These are phyloP conservation scores for Cosmorhoe ocellata DNA, from an alignment of 2,888 invertebrate genomes.

Conservation along the genomic window DNA sequence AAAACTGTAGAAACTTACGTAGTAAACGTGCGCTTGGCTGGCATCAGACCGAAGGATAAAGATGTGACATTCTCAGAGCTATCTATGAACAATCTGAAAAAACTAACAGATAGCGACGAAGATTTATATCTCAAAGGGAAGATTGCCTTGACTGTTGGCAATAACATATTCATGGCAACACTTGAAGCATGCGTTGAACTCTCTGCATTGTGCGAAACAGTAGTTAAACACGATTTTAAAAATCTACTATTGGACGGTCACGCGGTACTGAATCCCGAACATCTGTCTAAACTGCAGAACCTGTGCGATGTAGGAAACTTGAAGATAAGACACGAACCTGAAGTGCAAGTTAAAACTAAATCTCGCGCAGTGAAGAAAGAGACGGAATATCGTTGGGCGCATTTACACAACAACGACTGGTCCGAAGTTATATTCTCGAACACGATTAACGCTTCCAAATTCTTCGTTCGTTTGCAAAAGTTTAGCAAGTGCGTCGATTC, in stretches of 20 bases:
- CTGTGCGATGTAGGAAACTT: conserved; percentile 65
- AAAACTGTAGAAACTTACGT: conserved; percentile 69
- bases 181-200: conserved; percentile 82
- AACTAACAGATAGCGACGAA: conserved; percentile 54
- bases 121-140: conserved; percentile 67
- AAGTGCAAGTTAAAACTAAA: conserved; percentile 26
- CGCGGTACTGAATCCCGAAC: conserved; percentile 66
- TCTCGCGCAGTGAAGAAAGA: conserved; percentile 30
- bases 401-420: conserved; percentile 64
- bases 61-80: conserved; percentile 66
- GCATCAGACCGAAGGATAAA: conserved; percentile 64
- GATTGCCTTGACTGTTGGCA: conserved; percentile 81
- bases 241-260: conserved; percentile 72
- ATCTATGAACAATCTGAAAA: conserved; percentile 52
- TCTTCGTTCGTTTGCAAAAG: conserved; percentile 76
- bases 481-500: conserved; percentile 63
- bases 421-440: conserved; percentile 68
- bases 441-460: conserved; percentile 67
- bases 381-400: conserved; percentile 65
- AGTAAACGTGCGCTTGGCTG: conserved; percentile 60
- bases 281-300: conserved; percentile 70
- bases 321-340: conserved; percentile 27
- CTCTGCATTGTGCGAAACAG: conserved; percentile 66
- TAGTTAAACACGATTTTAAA: conserved; percentile 80
- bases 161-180: conserved; percentile 85